Conservation (phyloP, 2,797 vertebrate species). For the Spinibarbus caldwelli region DNA sequence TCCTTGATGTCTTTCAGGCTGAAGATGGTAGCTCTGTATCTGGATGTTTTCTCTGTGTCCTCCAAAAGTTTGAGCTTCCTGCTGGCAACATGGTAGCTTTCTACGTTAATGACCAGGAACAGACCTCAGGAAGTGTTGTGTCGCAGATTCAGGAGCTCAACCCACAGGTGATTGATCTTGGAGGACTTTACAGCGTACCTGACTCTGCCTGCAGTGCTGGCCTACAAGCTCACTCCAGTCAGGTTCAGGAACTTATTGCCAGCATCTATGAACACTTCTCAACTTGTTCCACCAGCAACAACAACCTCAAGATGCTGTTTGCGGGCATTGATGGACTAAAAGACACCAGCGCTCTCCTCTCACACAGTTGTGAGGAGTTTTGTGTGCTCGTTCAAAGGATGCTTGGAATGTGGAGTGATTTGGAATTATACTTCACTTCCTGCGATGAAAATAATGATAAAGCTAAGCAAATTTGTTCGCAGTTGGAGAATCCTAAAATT, state of each 20-base stretch:
- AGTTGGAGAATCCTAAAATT: slow-evolving; percentile 73
- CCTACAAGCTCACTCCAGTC: slow-evolving; percentile 64
- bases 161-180: slow-evolving; percentile 67
- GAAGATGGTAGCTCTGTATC: slow-evolving; percentile 56
- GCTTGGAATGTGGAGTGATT: slow-evolving; percentile 72
- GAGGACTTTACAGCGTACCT: slow-evolving; percentile 68
- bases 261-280: slow-evolving; percentile 70
- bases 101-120: slow-evolving; percentile 61
- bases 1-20: slow-evolving; percentile 73
- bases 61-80: slow-evolving; percentile 73
- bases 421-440: slow-evolving; percentile 70
- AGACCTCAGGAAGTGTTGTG: slow-evolving; percentile 63
- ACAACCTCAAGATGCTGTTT: slow-evolving; percentile 71
- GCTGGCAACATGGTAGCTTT: slow-evolving; percentile 70
- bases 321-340: slow-evolving; percentile 55
- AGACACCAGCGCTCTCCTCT: slow-evolving; percentile 42
- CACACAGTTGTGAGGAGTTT: slow-evolving; percentile 69
- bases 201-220: slow-evolving; percentile 71
- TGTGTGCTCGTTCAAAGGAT: slow-evolving; percentile 65
- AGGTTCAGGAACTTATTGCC: slow-evolving; percentile 67
- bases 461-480: slow-evolving; percentile 67
- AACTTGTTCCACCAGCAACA: slow-evolving; percentile 63
- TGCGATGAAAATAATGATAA: slow-evolving; percentile 61
- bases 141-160: slow-evolving; percentile 72
- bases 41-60: slow-evolving; percentile 58